Evolutionary conservation across 2,888 invertebrate genomes (phyloP), one percentile per base, ranked within the genome.

Genomic region (Halictus quadricinctus): DNA sequence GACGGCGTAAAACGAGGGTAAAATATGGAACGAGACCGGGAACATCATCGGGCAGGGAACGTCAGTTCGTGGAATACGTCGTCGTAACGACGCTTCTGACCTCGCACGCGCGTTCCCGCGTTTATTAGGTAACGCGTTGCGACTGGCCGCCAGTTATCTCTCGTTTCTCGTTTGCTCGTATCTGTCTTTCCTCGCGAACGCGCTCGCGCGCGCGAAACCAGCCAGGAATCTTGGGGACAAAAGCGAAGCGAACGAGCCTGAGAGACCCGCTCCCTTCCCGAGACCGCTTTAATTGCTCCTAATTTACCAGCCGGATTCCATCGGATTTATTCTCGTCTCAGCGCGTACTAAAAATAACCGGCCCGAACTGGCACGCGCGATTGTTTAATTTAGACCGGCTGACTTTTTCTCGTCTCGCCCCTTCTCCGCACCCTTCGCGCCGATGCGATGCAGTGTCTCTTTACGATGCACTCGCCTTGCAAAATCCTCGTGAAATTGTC

Each of bases 281-380:
- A 69, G 80, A 75, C 89, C 86, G 90, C 87, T 91, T 92, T 92
- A 93, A 93, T 93, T 93, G 93, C 90, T 92, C 91, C 88, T 93
- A 93, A 93, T 93, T 93, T 90, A 90, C 91, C 89, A 91, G 90
- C 88, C 89, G 89, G 90, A 92, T 92, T 93, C 92, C 91, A 90
- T 87, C 85, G 89, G 92, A 92, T 92, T 93, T 92, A 92, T 91
- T 91, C 91, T 90, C 86, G 91, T 89, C 82, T 72, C 43, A 78
- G 48, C 78, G 85, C 86, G 83, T 73, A 87, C 90, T 91, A 92
- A 93, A 92, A 92, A 93, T 93, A 93, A 81, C 87, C 77, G 76
- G 80, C 75, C 50, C 77, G 83, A 84, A 77, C 78, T 74, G 79
- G 83, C 69, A 75, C 83, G 80, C 64, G 79, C 83, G 83, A 88